These are phyloP conservation scores for Apamea anceps DNA, from an alignment of 2,888 invertebrate species.

Conservation along the genomic window DNA sequence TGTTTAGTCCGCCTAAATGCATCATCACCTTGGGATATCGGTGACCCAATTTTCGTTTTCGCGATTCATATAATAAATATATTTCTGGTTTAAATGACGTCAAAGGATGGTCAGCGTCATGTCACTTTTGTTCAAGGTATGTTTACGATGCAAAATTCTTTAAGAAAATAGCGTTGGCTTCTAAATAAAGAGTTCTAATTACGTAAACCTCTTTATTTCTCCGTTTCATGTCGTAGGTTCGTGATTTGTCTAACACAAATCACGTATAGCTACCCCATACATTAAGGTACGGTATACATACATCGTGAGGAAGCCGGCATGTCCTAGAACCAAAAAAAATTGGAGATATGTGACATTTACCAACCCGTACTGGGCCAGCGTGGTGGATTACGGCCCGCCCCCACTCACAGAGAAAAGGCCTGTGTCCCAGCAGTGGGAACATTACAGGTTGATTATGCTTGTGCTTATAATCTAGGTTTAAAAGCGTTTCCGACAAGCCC, in stretches of 20 bases:
- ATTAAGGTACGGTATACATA: neutral
- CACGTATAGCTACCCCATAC: neutral
- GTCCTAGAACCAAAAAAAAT: too few relatives aligned
- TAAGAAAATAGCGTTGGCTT: neutral
- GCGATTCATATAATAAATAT: slow-evolving; percentile 61
- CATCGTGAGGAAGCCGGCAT: too few relatives aligned
- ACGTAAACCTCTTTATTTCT: neutral
- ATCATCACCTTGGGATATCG: slow-evolving; percentile 63
- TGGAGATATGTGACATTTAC: too few relatives aligned
- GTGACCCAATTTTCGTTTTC: slow-evolving; percentile 65
- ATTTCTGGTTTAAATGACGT: slow-evolving; percentile 61
- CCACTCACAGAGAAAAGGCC: neutral
- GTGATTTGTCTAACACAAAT: neutral
- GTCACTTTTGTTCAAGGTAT: slow-evolving; percentile 53
- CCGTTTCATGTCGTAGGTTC: neutral
- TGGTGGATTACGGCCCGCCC: too few relatives aligned
- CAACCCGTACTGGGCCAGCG: too few relatives aligned
- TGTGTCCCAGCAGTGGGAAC: neutral
- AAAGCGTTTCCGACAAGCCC: neutral
- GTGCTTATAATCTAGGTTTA: neutral
- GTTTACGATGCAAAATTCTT: slow-evolving; percentile 14
- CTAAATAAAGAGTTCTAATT: neutral
- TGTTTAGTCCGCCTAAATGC: slow-evolving; percentile 48
- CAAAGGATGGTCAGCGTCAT: slow-evolving; percentile 56
- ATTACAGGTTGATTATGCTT: too few relatives aligned